Conservation (phyloP, 2,797 vertebrate genomes). For the Emydoidea blandingii region DNA sequence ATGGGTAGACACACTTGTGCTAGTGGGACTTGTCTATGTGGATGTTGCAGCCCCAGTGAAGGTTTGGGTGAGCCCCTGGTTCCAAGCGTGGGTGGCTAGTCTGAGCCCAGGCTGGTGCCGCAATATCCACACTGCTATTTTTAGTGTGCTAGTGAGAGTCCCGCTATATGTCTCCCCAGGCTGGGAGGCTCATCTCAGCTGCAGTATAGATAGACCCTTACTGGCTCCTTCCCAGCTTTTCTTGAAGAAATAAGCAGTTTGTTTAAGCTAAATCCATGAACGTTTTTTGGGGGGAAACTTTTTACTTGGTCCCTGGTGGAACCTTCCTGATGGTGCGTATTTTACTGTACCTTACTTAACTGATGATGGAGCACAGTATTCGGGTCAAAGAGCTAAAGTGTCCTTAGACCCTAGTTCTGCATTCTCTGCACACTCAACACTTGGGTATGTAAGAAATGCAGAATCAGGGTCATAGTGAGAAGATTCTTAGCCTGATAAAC, state of each 20-base stretch:
- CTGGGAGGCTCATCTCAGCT: neutral
- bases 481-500: neutral
- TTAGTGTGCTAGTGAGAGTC: neutral
- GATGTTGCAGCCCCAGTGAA: neutral
- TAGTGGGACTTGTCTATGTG: neutral
- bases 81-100: too few relatives aligned
- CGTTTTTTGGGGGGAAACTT: neutral
- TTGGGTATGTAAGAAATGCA: neutral
- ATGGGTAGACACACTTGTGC: neutral
- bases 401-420: neutral
- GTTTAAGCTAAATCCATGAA: neutral
- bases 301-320: neutral
- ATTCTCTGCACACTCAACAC: neutral
- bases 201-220: neutral
- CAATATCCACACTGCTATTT: neutral
- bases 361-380: neutral
- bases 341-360: neutral
- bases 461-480: fast-evolving
- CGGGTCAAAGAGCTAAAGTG: neutral
- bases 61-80: neutral
- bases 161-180: neutral
- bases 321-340: neutral
- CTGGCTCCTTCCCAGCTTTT: neutral
- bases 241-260: neutral
- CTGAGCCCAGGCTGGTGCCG: neutral